Evolutionary conservation across 1,140 invertebrate genomes (phyloP).

Genomic region (Habropoda laboriosa): DNA sequence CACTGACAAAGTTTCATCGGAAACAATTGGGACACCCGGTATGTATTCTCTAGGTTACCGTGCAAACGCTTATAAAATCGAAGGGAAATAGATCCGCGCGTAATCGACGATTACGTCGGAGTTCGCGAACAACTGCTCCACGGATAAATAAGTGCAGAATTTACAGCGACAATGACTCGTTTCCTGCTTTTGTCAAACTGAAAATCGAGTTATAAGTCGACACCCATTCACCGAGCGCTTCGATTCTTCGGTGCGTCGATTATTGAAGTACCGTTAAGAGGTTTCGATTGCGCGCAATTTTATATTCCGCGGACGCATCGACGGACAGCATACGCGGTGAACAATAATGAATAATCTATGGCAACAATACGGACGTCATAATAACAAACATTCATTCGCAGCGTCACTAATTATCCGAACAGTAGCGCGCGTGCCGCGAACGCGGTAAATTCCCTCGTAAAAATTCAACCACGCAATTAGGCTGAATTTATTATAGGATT

Average conservation of each 20-base stretch:
- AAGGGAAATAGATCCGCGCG: too few species aligned
- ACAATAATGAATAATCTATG: slow-evolving; percentile 5
- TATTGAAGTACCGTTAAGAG: background rate
- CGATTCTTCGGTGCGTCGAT: background rate
- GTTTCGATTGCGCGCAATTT: background rate
- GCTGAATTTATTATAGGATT: slow-evolving; percentile 20
- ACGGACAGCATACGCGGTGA: background rate
- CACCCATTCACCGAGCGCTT: background rate
- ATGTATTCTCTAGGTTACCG: too few species aligned
- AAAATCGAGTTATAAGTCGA: background rate
- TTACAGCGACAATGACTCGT: too few species aligned
- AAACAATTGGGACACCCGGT: too few species aligned
- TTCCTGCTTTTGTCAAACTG: too few species aligned
- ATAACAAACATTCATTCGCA: slow-evolving; percentile 28
- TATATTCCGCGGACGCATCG: background rate
- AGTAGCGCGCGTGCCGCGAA: slow-evolving; percentile 12
- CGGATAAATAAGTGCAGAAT: too few species aligned
- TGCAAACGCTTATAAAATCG: too few species aligned
- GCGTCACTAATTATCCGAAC: slow-evolving; percentile 6
- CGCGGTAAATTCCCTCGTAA: slow-evolving; percentile 3
- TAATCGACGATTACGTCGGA: too few species aligned
- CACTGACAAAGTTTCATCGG: too few species aligned
- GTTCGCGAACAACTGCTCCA: too few species aligned
- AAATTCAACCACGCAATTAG: slow-evolving; percentile 26
- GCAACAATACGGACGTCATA: slow-evolving; percentile 4